Evolutionary conservation across 2,113 vertebrate genomes (phyloP).

Genomic region (Ibidorhyncha struthersii): DNA sequence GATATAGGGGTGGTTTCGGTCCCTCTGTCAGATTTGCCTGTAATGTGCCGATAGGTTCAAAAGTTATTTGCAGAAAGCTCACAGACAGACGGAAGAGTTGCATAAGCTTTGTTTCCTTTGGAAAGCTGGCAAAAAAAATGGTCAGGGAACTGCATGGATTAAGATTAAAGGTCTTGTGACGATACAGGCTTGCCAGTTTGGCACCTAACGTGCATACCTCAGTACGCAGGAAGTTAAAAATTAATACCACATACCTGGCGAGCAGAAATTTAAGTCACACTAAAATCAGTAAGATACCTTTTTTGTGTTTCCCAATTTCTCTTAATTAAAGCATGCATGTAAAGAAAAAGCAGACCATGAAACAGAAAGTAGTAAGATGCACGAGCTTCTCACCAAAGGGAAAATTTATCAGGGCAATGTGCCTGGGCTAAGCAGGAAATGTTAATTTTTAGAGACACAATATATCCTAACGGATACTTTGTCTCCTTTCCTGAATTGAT

Average conservation of each 20-base stretch:
- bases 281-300: not conserved
- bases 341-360: not conserved
- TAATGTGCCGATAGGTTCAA: not conserved
- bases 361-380: not conserved
- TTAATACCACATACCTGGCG: not conserved
- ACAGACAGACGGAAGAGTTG: not conserved
- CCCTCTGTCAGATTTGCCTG: not conserved
- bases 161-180: not conserved
- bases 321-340: not conserved
- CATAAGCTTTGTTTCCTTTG: not conserved
- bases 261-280: not conserved
- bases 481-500: not conserved
- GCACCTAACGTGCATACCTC: not conserved
- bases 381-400: not conserved
- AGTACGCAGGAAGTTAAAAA: not conserved
- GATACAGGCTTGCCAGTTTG: not conserved
- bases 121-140: accelerated
- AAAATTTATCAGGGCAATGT: accelerated
- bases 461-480: accelerated
- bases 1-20: accelerated
- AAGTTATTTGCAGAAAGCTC: not conserved
- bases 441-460: not conserved
- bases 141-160: not conserved
- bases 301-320: not conserved
- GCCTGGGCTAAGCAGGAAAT: not conserved